Evolutionary conservation across 1,140 invertebrate species (phyloP).

Genomic region (Caenorhabditis latens): DNA sequence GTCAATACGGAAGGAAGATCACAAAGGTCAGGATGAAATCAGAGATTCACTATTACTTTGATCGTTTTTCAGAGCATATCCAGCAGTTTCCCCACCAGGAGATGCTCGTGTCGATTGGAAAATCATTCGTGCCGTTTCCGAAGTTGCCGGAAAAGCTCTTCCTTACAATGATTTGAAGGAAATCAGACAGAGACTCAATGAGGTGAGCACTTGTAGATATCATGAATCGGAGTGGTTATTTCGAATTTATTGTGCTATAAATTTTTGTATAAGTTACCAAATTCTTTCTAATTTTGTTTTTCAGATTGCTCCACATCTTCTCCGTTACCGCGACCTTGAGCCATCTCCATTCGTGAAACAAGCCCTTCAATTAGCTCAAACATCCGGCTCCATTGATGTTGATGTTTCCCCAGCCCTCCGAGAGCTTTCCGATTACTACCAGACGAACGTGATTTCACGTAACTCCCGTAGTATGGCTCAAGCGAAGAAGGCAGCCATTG

Average conservation of each 20-base stretch:
- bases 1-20: constrained; percentile 96
- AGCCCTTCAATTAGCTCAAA: constrained; percentile 79
- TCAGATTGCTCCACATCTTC: constrained; percentile 87
- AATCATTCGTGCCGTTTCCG: constrained; percentile 90
- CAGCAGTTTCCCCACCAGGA: constrained; percentile 92
- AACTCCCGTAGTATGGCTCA: constrained; percentile 96
- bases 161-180: constrained; percentile 91
- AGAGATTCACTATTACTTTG: background rate
- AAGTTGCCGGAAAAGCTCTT: constrained; percentile 86
- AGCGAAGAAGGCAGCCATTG: constrained; percentile 62
- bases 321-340: constrained; percentile 87
- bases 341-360: constrained; percentile 87
- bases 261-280: too few relatives aligned
- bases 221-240: too few relatives aligned
- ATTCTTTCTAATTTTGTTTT: background rate
- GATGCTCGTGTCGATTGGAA: constrained; percentile 97
- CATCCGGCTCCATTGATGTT: constrained; percentile 79
- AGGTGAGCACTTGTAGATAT: constrained; percentile 80
- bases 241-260: too few relatives aligned
- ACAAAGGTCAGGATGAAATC: constrained; percentile 83
- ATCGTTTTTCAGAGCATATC: constrained; percentile 67
- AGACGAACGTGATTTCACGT: constrained; percentile 95
- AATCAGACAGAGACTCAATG: constrained; percentile 85
- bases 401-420: constrained; percentile 86
- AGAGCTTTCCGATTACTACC: constrained; percentile 93